Base-by-base conservation (phyloP, 2,888 invertebrate genomes). In the Epirrhoe tristata region DNA sequence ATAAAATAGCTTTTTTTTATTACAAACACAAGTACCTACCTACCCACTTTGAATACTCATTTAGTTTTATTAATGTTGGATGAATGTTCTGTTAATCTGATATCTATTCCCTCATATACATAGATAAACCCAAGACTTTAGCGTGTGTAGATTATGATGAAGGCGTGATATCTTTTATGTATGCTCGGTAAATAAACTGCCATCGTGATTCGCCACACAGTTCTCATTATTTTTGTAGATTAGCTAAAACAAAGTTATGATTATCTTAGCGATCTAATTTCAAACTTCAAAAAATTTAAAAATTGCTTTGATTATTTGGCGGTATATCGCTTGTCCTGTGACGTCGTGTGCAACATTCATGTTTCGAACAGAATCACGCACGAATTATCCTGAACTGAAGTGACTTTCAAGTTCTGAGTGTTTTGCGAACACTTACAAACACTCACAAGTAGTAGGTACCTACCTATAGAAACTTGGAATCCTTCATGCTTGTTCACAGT, bases 371-470 rank as follows among this genome's bases (percentile, higher is more conserved):
- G 39, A 14, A 14, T 61, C 52, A 63, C 67, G 59, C 59, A 63
- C 55, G 58, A 67, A 59, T n/a, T 50, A 62, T 62, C 61, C 39
- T 54, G 48, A 58, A 32, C 51, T n/a, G 55, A 63, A 63, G 51
- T 58, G 52, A 36, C 39, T 63, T 55, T 16, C 53, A 59, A 56
- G 50, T 54, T 50, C 14, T 7, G 34, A 67, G 63, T 63, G 51
- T 46, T 62, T 59, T 52, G 54, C n/a, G 53, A 63, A 14, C 36
- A 64, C 36, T 48, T 56, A 56, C 43, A 50, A 58, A 61, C 39
- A 66, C 52, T 5, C 16, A 14, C 12, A 31, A 39, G 60, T 32
- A n/a, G n/a, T n/a, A n/a, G n/a, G n/a, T n/a, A n/a, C n/a, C n/a
- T n/a, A n/a, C n/a, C n/a, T n/a, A n/a, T 53, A 5, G 53, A 53